Evolutionary conservation across 2,888 invertebrate species (phyloP).

Genomic region (Rhagonycha fulva): DNA sequence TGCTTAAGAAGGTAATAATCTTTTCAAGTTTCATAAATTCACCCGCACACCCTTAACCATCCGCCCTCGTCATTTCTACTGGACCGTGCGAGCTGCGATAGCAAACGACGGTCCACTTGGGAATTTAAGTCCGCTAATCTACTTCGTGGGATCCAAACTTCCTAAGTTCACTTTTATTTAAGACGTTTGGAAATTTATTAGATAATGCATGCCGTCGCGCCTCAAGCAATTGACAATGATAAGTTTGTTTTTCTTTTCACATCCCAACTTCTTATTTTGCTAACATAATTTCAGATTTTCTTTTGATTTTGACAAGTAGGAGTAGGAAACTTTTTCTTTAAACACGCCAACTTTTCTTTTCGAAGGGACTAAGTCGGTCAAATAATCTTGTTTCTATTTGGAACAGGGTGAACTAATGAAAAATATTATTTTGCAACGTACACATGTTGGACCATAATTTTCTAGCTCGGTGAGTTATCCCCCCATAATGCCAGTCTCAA

Average conservation of each 20-base stretch:
- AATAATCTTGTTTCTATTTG: neutral
- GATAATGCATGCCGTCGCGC: slow-evolving; percentile 8
- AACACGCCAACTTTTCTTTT: neutral
- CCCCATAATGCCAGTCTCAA: neutral
- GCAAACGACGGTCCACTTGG: slow-evolving; percentile 32
- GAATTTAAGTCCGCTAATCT: slow-evolving; percentile 35
- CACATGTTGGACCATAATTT: neutral
- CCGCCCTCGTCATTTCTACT: slow-evolving; percentile 23
- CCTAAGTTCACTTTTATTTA: slow-evolving; percentile 19
- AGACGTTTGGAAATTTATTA: slow-evolving; percentile 23
- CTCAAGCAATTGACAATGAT: slow-evolving; percentile 19
- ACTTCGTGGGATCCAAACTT: slow-evolving; percentile 30
- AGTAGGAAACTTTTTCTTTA: neutral
- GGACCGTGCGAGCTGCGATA: slow-evolving; percentile 27
- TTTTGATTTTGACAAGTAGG: neutral
- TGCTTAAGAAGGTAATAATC: slow-evolving; percentile 18
- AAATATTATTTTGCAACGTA: neutral
- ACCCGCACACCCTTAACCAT: slow-evolving; percentile 18
- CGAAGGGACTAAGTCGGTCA: neutral
- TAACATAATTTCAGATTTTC: neutral
- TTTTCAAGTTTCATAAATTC: slow-evolving; percentile 24
- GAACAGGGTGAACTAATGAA: neutral
- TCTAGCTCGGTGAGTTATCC: neutral
- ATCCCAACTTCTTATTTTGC: neutral
- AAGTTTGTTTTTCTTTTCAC: slow-evolving; percentile 10